These are phyloP conservation scores for Heliconius cydno DNA, from an alignment of 2,888 invertebrate genomes.

Conservation along the genomic window DNA sequence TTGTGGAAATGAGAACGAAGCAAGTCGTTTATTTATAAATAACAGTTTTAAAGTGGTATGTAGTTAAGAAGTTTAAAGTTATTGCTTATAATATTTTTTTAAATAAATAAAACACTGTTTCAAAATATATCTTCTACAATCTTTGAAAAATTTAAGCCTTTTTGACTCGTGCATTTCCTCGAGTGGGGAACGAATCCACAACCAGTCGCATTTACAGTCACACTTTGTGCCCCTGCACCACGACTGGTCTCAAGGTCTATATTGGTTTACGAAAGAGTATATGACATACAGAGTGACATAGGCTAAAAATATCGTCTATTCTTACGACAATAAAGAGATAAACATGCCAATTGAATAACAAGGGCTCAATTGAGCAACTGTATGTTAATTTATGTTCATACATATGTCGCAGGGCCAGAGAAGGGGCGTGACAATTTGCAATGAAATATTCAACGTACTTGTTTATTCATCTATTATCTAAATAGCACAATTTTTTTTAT, in stretches of 20 bases:
- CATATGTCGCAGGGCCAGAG: constrained; percentile 35
- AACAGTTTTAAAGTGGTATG: background rate
- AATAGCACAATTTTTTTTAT: too few relatives aligned
- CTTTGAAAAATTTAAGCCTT: too few relatives aligned
- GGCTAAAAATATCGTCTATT: constrained; percentile 37
- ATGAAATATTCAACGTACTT: background rate
- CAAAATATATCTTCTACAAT: background rate
- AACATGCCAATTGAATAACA: constrained; percentile 46
- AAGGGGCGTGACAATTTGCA: constrained; percentile 22
- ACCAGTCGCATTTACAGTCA: too few relatives aligned
- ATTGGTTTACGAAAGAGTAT: background rate
- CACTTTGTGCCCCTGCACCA: too few relatives aligned
- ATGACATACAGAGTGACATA: background rate
- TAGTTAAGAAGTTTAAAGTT: background rate
- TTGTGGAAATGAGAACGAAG: constrained; percentile 50
- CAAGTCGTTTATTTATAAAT: constrained; percentile 25
- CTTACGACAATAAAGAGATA: constrained; percentile 26
- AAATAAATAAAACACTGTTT: background rate
- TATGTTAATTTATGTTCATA: constrained; percentile 46
- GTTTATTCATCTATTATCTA: too few relatives aligned
- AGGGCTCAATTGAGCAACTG: constrained; percentile 49
- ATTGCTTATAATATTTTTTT: background rate
- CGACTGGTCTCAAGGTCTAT: background rate
- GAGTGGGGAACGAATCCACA: too few relatives aligned
- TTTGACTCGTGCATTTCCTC: too few relatives aligned